A percentile compares a stretch with the other conserved stretches of the same genome.
These are phyloP conservation scores for Bradynema listronoti DNA, from an alignment of 1,140 invertebrate genomes.

Conservation along the genomic window DNA sequence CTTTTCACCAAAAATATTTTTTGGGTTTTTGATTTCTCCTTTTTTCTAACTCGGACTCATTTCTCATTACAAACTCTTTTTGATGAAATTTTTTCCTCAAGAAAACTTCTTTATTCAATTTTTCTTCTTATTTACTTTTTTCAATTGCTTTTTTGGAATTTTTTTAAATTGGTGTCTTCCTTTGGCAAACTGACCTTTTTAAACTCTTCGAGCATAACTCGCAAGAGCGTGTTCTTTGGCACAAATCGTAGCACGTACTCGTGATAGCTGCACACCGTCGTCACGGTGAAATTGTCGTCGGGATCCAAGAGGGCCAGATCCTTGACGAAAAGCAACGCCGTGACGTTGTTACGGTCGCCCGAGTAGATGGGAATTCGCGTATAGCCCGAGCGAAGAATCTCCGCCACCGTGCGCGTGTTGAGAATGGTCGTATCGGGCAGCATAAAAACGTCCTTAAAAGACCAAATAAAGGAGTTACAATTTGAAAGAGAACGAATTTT, in stretches of 20 bases:
- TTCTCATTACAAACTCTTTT: too few species aligned
- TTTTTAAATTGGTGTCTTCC: too few species aligned
- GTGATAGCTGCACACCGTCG: slow-evolving; percentile 87
- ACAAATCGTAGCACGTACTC: slow-evolving; percentile 89
- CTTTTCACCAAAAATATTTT: too few species aligned
- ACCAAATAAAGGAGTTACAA: too few species aligned
- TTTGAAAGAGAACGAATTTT: too few species aligned
- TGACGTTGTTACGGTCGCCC: slow-evolving; percentile 71
- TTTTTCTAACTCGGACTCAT: too few species aligned
- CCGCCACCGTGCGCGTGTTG: slow-evolving; percentile 72
- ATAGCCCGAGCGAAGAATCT: slow-evolving; percentile 86
- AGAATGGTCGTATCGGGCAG: too few species aligned
- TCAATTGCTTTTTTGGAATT: too few species aligned
- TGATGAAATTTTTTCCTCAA: too few species aligned
- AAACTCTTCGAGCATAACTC: slow-evolving; percentile 90
- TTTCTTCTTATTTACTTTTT: too few species aligned
- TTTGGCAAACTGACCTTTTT: slow-evolving; percentile 67
- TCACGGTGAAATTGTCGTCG: slow-evolving; percentile 79
- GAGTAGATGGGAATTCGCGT: slow-evolving; percentile 84
- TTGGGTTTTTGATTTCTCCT: too few species aligned
- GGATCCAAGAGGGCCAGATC: slow-evolving; percentile 94
- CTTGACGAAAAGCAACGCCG: slow-evolving; percentile 90
- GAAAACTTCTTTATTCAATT: too few species aligned
- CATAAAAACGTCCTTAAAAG: slow-evolving; percentile 56
- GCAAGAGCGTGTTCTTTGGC: slow-evolving; percentile 86